phyloP scores from a whole-genome alignment of 2,797 vertebrate genomes.

The Pantherophis alleghaniensis region DNA sequence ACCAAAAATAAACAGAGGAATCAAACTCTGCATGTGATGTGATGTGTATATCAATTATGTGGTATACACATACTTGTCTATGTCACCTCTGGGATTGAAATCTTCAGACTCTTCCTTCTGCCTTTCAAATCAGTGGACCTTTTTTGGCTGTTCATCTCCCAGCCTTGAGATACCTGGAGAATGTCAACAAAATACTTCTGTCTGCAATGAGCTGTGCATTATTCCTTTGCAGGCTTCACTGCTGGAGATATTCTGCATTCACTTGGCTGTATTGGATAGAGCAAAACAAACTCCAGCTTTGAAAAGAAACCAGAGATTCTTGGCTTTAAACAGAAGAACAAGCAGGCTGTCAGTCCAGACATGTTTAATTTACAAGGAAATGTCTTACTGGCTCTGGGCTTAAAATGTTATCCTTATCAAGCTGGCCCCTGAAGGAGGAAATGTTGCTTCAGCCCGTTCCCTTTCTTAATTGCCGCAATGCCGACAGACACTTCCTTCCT shows the following conservation, averaged over 20 bases:
- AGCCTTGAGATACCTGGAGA: background rate
- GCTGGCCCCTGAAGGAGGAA: background rate
- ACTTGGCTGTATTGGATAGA: background rate
- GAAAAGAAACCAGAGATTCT: background rate
- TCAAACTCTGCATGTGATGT: background rate
- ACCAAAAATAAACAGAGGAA: background rate
- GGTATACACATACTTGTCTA: background rate
- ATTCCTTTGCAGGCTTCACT: background rate
- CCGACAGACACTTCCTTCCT: background rate
- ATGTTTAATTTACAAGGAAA: background rate
- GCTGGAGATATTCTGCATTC: background rate
- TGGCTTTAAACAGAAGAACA: background rate
- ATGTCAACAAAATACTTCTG: background rate
- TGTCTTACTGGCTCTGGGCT: background rate
- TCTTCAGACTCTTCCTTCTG: background rate
- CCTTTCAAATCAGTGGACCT: background rate
- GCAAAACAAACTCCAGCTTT: background rate
- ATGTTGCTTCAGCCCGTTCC: constrained; percentile 17
- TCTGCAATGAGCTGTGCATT: background rate
- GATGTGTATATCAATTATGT: background rate
- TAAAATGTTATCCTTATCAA: background rate
- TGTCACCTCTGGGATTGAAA: background rate
- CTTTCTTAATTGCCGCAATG: rapidly evolving
- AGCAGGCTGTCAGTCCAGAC: background rate
- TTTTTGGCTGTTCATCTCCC: background rate